These are phyloP conservation scores for Chrysaora quinquecirrha DNA, from an alignment of 30 jellyfish, hydroid and myxozoan species.

Conservation along the genomic window DNA sequence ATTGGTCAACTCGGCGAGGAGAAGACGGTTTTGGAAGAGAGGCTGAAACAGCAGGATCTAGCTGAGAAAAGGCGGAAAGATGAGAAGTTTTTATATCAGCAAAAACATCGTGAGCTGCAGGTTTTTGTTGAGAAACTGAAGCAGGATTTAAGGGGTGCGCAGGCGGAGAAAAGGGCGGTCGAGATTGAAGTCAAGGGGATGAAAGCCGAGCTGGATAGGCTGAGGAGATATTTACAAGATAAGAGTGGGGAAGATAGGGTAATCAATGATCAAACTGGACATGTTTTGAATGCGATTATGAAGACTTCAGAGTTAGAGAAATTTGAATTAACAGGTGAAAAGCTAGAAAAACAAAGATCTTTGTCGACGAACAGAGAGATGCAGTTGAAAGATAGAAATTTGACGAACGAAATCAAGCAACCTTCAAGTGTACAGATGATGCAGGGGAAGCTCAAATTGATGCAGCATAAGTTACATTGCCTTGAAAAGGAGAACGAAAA, in stretches of 20 bases:
- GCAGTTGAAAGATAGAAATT: neutral
- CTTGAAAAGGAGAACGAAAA: neutral
- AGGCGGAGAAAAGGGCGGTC: constrained; percentile 48
- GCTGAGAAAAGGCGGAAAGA: constrained; percentile 29
- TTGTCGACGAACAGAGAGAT: neutral
- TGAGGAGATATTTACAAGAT: neutral
- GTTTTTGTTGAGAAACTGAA: constrained; percentile 23
- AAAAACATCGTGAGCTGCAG: constrained; percentile 57
- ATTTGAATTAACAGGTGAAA: neutral
- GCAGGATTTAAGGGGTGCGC: constrained; percentile 32
- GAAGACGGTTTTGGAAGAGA: constrained; percentile 23
- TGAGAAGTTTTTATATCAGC: constrained; percentile 35
- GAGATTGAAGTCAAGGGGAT: constrained; percentile 16
- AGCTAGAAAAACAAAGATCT: neutral
- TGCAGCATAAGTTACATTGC: neutral
- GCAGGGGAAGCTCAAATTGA: neutral
- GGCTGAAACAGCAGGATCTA: neutral
- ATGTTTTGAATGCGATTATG: neutral
- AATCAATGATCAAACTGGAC: neutral
- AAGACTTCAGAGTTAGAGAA: neutral
- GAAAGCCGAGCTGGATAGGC: constrained; percentile 34
- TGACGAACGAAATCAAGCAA: neutral
- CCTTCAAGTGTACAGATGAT: neutral
- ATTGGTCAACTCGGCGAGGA: constrained; percentile 26
- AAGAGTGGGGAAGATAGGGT: neutral